Evolutionary conservation across 2,888 invertebrate genomes (phyloP), one percentile per base, ranked within the genome.

Genomic region (Ochlodes sylvanus): DNA sequence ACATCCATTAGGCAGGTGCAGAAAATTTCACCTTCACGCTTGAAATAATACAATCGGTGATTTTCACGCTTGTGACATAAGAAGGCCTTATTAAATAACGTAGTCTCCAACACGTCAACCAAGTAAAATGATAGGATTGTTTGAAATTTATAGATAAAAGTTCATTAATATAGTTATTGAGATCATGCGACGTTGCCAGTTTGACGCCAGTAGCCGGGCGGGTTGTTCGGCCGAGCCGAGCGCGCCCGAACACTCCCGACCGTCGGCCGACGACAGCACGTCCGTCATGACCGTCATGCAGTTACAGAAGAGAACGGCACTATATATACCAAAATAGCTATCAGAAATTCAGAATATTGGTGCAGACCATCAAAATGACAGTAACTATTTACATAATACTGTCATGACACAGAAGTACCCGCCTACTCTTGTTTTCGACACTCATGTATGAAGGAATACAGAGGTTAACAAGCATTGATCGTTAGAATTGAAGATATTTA

Each of bases 181-280:
- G 78, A 79, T 75, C 72, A 74, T 73, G 90, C 92, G 85, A 84
- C 85, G 92, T 92, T 92, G 92, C 92, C 92, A 83, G 72, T 84
- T 78, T 82, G 80, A 75, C 72, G 56, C 62, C 19, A 38, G 63
- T 71, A 76, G 78, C 76, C 79, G 77, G 82, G 81, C 81, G 73
- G 75, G 72, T 70, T 73, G 73, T 63, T 73, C 70, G 71, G 71
- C 72, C 69, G 70, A 64, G 69, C 74, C 75, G 76, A 74, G 65
- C 42, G 62, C 15, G 72, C 56, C 75, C 79, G 80, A 79, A 72
- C 62, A 54, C 60, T 67, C 57, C 63, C 77, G 77, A 73, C 21
- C 41, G 60, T 7, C 54, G 27, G 5, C 27, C 27, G 27, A 27
- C 27, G 27, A 2, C 27, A 27, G 27, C 27, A 27, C n/a, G 60